These are phyloP conservation scores for Agriopis aurantiaria DNA, from an alignment of 2,888 invertebrate genomes.

Conservation along the genomic window DNA sequence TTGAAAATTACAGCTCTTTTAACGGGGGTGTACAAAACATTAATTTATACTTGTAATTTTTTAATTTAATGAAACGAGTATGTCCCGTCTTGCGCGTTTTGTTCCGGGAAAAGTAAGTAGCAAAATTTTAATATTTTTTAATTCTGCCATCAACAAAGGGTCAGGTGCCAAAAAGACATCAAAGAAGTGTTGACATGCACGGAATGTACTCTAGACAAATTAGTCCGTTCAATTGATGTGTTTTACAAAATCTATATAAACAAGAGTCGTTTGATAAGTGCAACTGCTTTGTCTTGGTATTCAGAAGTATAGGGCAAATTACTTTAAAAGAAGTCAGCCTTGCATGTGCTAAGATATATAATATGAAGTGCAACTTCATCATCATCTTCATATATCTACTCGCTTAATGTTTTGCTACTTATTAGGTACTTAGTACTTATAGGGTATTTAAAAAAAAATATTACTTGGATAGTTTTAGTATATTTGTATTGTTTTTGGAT, in stretches of 20 bases:
- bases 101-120: conserved; percentile 1
- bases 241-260: conserved; percentile 9
- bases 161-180: conserved; percentile 29
- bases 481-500: no score
- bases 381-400: no score
- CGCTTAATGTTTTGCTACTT: no score
- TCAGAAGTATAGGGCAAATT: neutral
- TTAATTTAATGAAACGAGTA: neutral
- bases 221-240: conserved; percentile 22
- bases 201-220: conserved; percentile 29
- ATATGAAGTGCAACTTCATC: no score
- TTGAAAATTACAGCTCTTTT: no score
- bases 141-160: conserved; percentile 16
- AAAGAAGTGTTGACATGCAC: conserved; percentile 28
- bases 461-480: no score
- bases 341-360: neutral
- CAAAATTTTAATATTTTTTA: conserved; percentile 8
- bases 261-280: no score
- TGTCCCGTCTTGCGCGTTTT: neutral
- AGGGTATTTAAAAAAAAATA: no score
- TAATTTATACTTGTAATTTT: neutral
- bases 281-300: neutral
- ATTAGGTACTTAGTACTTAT: no score
- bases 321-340: neutral
- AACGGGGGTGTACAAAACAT: neutral